Evolutionary conservation across 2,797 vertebrate species (phyloP), one percentile per base, ranked within the genome.

Genomic region (Heliangelus exortis): DNA sequence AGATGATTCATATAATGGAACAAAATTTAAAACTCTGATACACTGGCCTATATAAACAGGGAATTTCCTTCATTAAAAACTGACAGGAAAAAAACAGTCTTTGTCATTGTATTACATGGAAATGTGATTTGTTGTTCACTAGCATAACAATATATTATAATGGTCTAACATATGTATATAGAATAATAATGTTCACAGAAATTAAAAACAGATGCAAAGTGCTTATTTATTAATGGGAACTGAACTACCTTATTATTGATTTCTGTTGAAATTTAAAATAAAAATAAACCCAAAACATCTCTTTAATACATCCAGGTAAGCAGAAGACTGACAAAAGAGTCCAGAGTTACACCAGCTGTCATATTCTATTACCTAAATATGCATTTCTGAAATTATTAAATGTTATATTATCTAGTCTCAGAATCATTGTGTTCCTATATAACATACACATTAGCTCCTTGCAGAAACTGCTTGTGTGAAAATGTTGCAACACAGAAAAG

Each of bases 371-470:
- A 90, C 5, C 39, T 36, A 81, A 90, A 84, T 79, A 79, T 9
- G 12, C 45, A 91, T 59, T 95, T 92, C 62, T 94, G 77, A 58
- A 93, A 93, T 67, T 86, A 82, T 77, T 92, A 86, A 84, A 88
- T 50, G 45, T 22, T 59, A 84, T 43, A 36, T 71, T 94, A 94
- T 58, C 58, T 63, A 55, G 41, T 66, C 92, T 66, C 28, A 55
- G 74, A 71, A 92, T 68, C 68, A 31, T 1, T 59, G 25, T 67
- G 67, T 69, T 79, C 34, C 63, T 75, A 29, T 54, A 77, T 34
- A 36, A 61, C 59, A 88, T 39, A 86, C 4, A 84, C 12, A 76
- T 36, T 18, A 86, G 23, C 43, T 86, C 47, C 63, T 76, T 75
- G 50, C 22, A 71, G 83, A 86, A 74, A 80, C 18, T 76, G 51